These are phyloP conservation scores for Archilochus colubris DNA, from an alignment of 2,113 vertebrate species.

Conservation along the genomic window DNA sequence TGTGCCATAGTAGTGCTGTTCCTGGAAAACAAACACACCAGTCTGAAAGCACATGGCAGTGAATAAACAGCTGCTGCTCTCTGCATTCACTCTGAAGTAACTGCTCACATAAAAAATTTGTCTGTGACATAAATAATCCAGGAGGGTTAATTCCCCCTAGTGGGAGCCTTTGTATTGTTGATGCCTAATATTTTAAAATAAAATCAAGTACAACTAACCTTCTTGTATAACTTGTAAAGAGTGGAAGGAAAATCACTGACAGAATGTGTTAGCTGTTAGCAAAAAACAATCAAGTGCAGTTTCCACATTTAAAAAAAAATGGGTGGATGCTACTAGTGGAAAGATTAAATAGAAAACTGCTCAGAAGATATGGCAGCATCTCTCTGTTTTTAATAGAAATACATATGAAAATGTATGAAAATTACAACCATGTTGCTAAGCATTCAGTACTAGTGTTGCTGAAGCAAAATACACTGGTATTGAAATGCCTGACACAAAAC, in stretches of 20 bases:
- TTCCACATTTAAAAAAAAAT: background rate
- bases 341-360: conserved; percentile 11
- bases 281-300: conserved; percentile 18
- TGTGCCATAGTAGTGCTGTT: background rate
- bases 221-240: conserved; percentile 7
- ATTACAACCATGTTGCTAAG: background rate
- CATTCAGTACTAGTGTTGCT: background rate
- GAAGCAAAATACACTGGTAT: background rate
- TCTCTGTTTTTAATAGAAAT: conserved; percentile 13
- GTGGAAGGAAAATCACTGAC: conserved; percentile 12
- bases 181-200: conserved; percentile 54
- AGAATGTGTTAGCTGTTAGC: conserved; percentile 21
- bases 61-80: conserved; percentile 27
- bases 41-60: background rate
- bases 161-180: conserved; percentile 41
- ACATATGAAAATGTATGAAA: background rate
- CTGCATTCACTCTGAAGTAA: conserved; percentile 21
- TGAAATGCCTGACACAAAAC: background rate
- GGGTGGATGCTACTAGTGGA: background rate
- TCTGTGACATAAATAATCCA: conserved; percentile 55
- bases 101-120: conserved; percentile 31
- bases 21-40: background rate
- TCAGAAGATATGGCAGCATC: background rate
- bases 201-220: conserved; percentile 56
- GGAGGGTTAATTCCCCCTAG: conserved; percentile 37